A percentile compares a stretch with the other conserved stretches of the same genome.
Conservation (phyloP, 2,797 vertebrate genomes). For the Enteromius thamalakanensis region DNA sequence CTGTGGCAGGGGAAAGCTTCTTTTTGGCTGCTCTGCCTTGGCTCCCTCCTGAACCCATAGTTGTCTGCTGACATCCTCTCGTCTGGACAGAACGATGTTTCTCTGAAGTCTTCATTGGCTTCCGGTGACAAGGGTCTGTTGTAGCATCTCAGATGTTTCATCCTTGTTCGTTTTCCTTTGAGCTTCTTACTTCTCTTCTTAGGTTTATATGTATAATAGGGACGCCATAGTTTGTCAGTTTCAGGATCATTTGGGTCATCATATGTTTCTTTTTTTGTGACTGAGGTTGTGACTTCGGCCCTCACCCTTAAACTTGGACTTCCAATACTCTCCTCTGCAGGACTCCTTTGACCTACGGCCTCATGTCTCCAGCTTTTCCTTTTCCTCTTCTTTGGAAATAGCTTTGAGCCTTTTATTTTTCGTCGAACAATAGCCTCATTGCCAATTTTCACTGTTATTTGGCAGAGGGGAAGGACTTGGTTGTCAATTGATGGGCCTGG, state of each 20-base stretch:
- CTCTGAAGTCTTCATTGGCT: slow-evolving; percentile 60
- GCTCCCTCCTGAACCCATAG: slow-evolving; percentile 71
- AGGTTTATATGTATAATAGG: slow-evolving; percentile 97
- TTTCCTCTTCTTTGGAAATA: slow-evolving; percentile 85
- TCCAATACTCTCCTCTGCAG: slow-evolving; percentile 67
- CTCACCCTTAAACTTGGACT: slow-evolving; percentile 74
- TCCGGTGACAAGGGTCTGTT: slow-evolving; percentile 61
- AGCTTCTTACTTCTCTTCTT: slow-evolving; percentile 94
- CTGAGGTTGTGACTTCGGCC: slow-evolving; percentile 62
- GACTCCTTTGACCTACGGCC: slow-evolving; percentile 66
- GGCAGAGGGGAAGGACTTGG: slow-evolving; percentile 90
- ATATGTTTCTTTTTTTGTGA: slow-evolving; percentile 73
- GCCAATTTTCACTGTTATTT: slow-evolving; percentile 98
- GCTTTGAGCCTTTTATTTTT: slow-evolving; percentile 91
- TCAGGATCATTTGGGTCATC: slow-evolving; percentile 93
- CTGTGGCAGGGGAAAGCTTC: slow-evolving; percentile 86
- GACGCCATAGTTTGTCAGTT: slow-evolving; percentile 93
- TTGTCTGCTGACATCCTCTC: slow-evolving; percentile 70
- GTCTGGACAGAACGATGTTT: slow-evolving; percentile 63
- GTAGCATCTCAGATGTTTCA: slow-evolving; percentile 64
- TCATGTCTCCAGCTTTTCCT: slow-evolving; percentile 64
- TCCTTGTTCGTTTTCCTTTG: slow-evolving; percentile 82
- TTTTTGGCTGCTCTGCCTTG: slow-evolving; percentile 80
- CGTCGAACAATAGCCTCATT: slow-evolving; percentile 95
- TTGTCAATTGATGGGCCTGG: slow-evolving; percentile 90